Evolutionary conservation across 2,888 invertebrate genomes (phyloP).

Genomic region (Pasiphila rectangulata): DNA sequence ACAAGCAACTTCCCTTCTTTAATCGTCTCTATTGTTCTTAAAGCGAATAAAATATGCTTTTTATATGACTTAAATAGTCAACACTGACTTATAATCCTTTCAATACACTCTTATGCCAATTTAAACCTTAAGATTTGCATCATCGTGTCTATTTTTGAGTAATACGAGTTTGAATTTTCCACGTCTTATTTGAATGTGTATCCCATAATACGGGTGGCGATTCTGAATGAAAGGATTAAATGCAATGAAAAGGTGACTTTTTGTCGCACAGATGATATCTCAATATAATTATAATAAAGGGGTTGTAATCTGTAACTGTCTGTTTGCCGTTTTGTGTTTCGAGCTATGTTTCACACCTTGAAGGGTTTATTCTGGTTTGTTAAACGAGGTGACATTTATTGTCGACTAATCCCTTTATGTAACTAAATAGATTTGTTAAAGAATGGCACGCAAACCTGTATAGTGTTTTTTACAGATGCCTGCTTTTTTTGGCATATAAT

Average conservation of each 20-base stretch:
- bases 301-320: slow-evolving; percentile 78
- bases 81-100: slow-evolving; percentile 57
- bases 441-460: no score
- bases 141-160: slow-evolving; percentile 1
- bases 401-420: no score
- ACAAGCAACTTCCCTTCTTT: slow-evolving; percentile 63
- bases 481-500: no score
- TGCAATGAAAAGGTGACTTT: slow-evolving; percentile 61
- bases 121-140: neutral
- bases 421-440: no score
- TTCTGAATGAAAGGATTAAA: slow-evolving; percentile 66
- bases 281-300: slow-evolving; percentile 74
- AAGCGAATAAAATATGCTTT: slow-evolving; percentile 56
- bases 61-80: slow-evolving; percentile 51
- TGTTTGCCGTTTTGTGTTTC: slow-evolving; percentile 40
- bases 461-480: no score
- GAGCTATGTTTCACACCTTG: slow-evolving; percentile 64
- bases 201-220: slow-evolving; percentile 35
- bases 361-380: slow-evolving; percentile 47
- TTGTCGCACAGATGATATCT: slow-evolving; percentile 69
- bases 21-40: slow-evolving; percentile 62
- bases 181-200: slow-evolving; percentile 40
- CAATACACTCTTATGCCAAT: neutral
- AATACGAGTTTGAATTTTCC: slow-evolving; percentile 15
- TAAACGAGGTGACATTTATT: neutral